These are phyloP conservation scores for Tragopan temminckii DNA, from an alignment of 2,797 vertebrate species.

Conservation along the genomic window DNA sequence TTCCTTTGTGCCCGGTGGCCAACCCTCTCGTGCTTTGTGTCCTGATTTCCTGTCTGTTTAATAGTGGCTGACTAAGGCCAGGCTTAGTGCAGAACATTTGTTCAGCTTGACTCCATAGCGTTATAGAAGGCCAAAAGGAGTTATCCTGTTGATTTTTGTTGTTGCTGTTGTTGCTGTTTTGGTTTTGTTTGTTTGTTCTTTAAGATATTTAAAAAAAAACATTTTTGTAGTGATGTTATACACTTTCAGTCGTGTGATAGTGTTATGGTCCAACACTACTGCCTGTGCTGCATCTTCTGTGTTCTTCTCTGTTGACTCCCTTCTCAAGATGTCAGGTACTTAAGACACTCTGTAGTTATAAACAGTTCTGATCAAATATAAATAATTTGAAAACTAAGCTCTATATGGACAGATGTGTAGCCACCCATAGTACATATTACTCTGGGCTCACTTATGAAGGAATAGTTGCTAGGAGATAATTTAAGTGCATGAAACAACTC, in stretches of 20 bases:
- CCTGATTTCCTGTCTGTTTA: constrained; percentile 30
- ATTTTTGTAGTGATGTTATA: rapidly evolving
- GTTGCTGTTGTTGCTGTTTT: not conserved
- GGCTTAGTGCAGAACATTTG: not conserved
- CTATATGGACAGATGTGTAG: not conserved
- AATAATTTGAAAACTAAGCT: not conserved
- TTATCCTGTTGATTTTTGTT: not conserved
- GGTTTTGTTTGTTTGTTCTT: not conserved
- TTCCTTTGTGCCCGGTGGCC: not conserved
- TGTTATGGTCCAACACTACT: not conserved
- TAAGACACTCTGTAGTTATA: not conserved
- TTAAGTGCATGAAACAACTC: not conserved
- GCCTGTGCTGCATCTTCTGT: not conserved
- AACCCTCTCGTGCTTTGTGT: not conserved
- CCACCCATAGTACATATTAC: not conserved
- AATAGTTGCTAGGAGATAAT: not conserved
- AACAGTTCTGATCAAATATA: not conserved
- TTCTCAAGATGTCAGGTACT: not conserved
- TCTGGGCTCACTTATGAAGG: rapidly evolving
- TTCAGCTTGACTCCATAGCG: not conserved
- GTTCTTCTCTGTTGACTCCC: not conserved
- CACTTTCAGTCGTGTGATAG: not conserved
- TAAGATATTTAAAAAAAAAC: not conserved
- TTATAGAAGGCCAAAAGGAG: not conserved
- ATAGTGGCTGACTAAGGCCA: not conserved